Evolutionary conservation across 2,888 invertebrate genomes (phyloP), one percentile per base, ranked within the genome.

Genomic region (Amiota mariae): DNA sequence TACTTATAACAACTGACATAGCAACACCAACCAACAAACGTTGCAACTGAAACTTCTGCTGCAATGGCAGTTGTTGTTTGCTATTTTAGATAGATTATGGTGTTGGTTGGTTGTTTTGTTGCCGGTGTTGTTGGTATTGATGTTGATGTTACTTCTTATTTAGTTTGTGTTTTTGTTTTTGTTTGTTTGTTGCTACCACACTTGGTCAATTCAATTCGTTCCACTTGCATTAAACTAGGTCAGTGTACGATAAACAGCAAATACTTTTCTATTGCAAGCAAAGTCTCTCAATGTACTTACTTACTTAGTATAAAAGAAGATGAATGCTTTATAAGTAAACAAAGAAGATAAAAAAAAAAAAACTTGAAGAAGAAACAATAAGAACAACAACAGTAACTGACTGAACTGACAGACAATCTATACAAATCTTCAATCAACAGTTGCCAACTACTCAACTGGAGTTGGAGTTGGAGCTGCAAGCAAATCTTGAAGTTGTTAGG

Each of bases 191-290:
- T 64, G 79, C 66, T 76, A 68, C 68, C 67, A 78, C 75, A 81
- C 80, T 85, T 85, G 82, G 81, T 79, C 81, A 81, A 80, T 81
- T 79, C 81, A 81, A 80, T 82, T 80, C 84, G 87, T 87, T 88
- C 86, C 87, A 87, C 87, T 87, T 88, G 87, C 85, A 78, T 76
- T 72, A 80, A 87, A 87, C 87, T 87, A 85, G 88, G 87, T 87
- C 88, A 87, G 73, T 63, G 72, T 51, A 46, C 71, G 12, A 71
- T 24, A 49, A 57, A 66, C 54, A 61, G 24, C 73, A 72, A 18
- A 61, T 24, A 49, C 2, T 54, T 54, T 15, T 54, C 15, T 54
- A 54, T 36, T 36, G 36, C 54, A 15, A 8, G 15, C 54, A 12
- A 13, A 54, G 13, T 1, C 54, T 9, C 13, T 54, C 54, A 54